Evolutionary conservation across 2,797 vertebrate genomes (phyloP), one percentile per base, ranked within the genome.

Genomic region (Eidolon dupreanum): DNA sequence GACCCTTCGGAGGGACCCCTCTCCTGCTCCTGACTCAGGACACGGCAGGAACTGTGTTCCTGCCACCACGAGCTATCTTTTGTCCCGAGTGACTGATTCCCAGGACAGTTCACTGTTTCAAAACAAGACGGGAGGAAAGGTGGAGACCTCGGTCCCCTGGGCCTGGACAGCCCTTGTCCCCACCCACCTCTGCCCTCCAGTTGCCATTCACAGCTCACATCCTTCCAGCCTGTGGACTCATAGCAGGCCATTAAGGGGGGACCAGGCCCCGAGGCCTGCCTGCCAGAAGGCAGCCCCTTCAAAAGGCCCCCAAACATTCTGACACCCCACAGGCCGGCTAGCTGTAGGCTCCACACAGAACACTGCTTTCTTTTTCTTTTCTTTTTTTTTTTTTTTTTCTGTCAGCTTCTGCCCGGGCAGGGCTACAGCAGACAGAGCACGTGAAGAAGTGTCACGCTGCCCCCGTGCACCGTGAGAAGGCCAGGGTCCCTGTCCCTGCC

Each of bases 401-500:
- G 1, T 65, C 57, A 59, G 53, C 28, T 85, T 9, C 19, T 10
- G 28, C 26, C 1, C 2, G 0, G 33, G 13, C 0, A 4, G n/a
- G 10, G 73, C 26, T 41, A 55, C 19, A 17, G 33, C 15, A 31
- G 36, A n/a, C 49, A 65, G 49, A 59, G 33, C 70, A 13, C 3
- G 5, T 1, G 8, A 1, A 75, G 78, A 59, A 4, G 51, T 10
- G 61, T 11, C 15, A 22, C 2, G 22, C 17, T 13, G 31, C 6
- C 49, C 26, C 20, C 26, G 75, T 2, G 20, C 16, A 8, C 63
- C 75, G 17, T 1, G 0, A 55, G 83, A 33, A 57, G 33, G 5
- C 43, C 51, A 12, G 41, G 22, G 7, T 20, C 70, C 84, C 65
- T 22, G 4, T 33, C 46, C 38, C 61, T 70, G 70, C 70, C 26